Evolutionary conservation across 2,888 invertebrate genomes (phyloP).

Genomic region (Pterobdella sp.): DNA sequence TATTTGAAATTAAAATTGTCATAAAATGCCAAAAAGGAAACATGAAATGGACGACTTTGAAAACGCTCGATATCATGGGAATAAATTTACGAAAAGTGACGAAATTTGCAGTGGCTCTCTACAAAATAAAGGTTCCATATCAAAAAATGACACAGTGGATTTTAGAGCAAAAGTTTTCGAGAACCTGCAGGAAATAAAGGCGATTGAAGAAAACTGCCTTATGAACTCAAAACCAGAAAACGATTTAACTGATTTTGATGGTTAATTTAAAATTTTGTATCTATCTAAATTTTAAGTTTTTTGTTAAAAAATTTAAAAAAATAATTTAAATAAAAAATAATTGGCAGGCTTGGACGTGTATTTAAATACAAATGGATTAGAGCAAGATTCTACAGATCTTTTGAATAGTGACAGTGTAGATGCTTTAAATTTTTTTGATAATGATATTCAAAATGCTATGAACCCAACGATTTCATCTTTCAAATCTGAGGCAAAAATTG

Average conservation of each 20-base stretch:
- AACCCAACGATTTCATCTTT: too few relatives aligned
- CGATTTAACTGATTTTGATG: not conserved
- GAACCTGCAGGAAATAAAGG: slow-evolving; percentile 12
- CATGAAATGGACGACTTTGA: not conserved
- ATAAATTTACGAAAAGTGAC: slow-evolving; percentile 3
- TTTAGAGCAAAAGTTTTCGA: not conserved
- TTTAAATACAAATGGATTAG: not conserved
- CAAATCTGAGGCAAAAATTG: too few relatives aligned
- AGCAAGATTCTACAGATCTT: slow-evolving; percentile 7
- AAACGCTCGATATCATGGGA: not conserved
- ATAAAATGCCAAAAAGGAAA: slow-evolving; percentile 5
- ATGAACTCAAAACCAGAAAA: not conserved
- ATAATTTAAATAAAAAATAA: not conserved
- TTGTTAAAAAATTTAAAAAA: not conserved
- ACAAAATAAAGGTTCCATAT: too few relatives aligned
- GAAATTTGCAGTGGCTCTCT: not conserved
- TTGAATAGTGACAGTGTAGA: not conserved
- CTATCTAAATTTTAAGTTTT: not conserved
- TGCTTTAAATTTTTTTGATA: not conserved
- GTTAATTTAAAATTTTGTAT: not conserved
- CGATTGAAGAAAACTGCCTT: not conserved
- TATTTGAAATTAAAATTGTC: not conserved
- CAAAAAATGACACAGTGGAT: not conserved
- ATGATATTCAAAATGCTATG: not conserved
- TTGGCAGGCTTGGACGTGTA: slow-evolving; percentile 2